phyloP scores from a whole-genome alignment of 2,797 vertebrate genomes.

The Pelodytes ibericus region DNA sequence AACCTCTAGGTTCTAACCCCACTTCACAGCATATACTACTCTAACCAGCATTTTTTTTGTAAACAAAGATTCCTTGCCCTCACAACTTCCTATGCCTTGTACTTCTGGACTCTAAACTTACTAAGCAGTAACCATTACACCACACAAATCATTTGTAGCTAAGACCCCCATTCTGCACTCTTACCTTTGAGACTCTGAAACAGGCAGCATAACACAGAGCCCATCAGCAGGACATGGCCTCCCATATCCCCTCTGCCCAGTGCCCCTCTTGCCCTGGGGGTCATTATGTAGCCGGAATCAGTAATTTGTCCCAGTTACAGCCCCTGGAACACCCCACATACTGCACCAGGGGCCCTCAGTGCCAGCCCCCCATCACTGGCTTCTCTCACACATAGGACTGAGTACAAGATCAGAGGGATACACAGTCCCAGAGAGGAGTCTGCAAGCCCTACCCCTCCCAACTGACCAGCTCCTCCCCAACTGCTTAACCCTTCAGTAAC shows the following conservation, averaged over 20 bases:
- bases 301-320: background rate
- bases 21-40: no score
- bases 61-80: no score
- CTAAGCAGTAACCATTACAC: no score
- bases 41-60: no score
- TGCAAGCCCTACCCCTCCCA: background rate
- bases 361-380: background rate
- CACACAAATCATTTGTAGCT: no score
- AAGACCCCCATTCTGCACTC: no score
- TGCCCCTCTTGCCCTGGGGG: background rate
- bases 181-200: slow-evolving; percentile 12
- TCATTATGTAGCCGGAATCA: background rate
- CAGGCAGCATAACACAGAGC: slow-evolving; percentile 1
- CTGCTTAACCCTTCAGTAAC: background rate
- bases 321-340: background rate
- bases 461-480: background rate
- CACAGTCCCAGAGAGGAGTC: background rate
- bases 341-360: no score
- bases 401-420: no score
- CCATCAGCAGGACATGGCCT: background rate
- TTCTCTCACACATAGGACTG: background rate
- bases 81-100: no score
- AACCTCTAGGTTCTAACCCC: no score
- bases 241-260: background rate
- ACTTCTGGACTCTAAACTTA: no score